Evolutionary conservation across 2,888 invertebrate species (phyloP).

Genomic region (Oscheius sp.): DNA sequence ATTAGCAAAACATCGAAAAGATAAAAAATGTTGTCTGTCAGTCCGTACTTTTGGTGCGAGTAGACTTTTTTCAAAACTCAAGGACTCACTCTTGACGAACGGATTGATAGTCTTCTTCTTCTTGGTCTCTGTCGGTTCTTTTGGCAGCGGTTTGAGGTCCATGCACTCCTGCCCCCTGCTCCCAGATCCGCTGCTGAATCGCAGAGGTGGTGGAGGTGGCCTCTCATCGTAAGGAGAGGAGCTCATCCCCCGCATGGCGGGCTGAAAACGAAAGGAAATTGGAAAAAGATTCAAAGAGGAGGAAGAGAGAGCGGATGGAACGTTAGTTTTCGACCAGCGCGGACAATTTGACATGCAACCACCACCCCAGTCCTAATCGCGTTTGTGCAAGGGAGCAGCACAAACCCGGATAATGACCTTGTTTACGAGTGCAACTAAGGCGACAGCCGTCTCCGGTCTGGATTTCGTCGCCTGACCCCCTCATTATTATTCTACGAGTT

Average conservation of each 20-base stretch:
- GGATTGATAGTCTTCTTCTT: slow-evolving; percentile 63
- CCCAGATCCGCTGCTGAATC: slow-evolving; percentile 58
- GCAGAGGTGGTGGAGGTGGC: slow-evolving; percentile 72
- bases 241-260: slow-evolving; percentile 37
- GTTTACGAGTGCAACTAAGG: slow-evolving; percentile 21
- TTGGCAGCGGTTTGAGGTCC: slow-evolving; percentile 69
- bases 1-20: too few relatives aligned
- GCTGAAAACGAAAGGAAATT: background rate
- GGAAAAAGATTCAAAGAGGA: background rate
- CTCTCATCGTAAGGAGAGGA: slow-evolving; percentile 68
- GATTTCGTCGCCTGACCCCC: too few relatives aligned
- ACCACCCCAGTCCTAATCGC: slow-evolving; percentile 10
- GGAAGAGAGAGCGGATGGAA: background rate
- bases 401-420: slow-evolving; percentile 36
- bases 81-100: slow-evolving; percentile 56
- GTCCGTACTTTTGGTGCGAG: too few relatives aligned
- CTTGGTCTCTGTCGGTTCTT: slow-evolving; percentile 54
- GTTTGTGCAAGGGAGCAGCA: slow-evolving; percentile 31
- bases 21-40: too few relatives aligned
- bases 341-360: slow-evolving; percentile 31
- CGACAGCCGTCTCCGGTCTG: too few relatives aligned
- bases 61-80: too few relatives aligned
- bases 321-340: background rate
- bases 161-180: slow-evolving; percentile 42
- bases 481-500: too few relatives aligned